Evolutionary conservation across 2,113 vertebrate genomes (phyloP).

Genomic region (Mirza zaza): DNA sequence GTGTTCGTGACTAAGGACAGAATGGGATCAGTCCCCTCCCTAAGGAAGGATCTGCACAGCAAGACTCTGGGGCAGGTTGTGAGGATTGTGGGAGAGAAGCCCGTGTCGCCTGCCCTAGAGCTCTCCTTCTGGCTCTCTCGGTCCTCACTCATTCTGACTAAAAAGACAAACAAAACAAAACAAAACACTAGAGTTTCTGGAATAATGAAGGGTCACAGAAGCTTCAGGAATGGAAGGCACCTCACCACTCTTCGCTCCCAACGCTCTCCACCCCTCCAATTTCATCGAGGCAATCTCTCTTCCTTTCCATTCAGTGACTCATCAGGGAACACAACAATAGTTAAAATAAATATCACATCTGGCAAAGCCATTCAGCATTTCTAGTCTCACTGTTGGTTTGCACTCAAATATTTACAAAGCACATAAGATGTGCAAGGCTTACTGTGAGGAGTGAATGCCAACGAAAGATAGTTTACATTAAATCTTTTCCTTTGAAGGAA

Average conservation of each 20-base stretch:
- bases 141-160: background rate
- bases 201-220: background rate
- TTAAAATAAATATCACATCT: conserved; percentile 43
- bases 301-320: conserved; percentile 37
- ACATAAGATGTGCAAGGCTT: background rate
- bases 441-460: background rate
- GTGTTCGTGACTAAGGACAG: background rate
- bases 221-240: background rate
- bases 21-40: background rate
- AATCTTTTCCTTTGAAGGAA: background rate
- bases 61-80: background rate
- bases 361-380: background rate
- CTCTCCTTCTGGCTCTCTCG: background rate
- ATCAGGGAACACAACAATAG: background rate
- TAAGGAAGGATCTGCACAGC: background rate
- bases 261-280: background rate
- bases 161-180: conserved; percentile 8
- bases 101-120: rapidly evolving
- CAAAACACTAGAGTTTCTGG: background rate
- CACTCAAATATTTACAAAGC: conserved; percentile 19
- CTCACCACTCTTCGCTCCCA: background rate
- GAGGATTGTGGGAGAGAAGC: background rate
- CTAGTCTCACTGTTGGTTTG: background rate
- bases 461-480: background rate
- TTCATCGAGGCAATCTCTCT: background rate